These are phyloP conservation scores for Oreortyx pictus DNA, from an alignment of 2,797 vertebrate genomes.

Conservation along the genomic window DNA sequence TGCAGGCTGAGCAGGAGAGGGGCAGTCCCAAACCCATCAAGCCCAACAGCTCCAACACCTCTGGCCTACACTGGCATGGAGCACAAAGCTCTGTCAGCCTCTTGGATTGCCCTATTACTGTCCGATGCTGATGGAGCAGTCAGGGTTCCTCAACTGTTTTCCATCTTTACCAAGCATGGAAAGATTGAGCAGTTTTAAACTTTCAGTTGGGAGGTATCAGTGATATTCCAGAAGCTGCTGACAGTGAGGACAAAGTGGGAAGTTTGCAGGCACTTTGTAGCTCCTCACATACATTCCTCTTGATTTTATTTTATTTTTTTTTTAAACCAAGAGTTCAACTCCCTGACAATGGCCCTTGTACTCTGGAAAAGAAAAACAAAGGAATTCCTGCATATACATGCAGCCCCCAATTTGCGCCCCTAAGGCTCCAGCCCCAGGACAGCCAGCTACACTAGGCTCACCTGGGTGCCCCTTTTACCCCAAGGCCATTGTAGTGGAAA, in stretches of 20 bases:
- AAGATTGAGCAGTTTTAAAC: fast-evolving
- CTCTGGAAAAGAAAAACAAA: not conserved
- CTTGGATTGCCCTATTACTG: not conserved
- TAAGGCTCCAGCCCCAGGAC: not conserved
- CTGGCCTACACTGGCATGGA: not conserved
- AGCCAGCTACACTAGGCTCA: not conserved
- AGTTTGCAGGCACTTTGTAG: not conserved
- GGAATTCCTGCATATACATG: fast-evolving
- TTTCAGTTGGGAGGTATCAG: not conserved
- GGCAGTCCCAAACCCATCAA: not conserved
- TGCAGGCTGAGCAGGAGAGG: constrained; percentile 9
- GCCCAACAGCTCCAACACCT: fast-evolving
- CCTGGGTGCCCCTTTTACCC: not conserved
- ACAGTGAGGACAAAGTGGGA: fast-evolving
- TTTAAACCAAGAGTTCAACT: not conserved
- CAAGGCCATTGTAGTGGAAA: not conserved
- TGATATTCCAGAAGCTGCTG: not conserved
- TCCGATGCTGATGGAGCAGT: not conserved
- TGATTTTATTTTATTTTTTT: not conserved
- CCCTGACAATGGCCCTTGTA: not conserved
- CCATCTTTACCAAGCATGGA: not conserved
- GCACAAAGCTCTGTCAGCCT: not conserved
- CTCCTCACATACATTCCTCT: not conserved
- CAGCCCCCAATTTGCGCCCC: not conserved
- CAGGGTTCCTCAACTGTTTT: not conserved